Conservation (phyloP, 1,140 invertebrate genomes). For the Sycophila sp. region DNA sequence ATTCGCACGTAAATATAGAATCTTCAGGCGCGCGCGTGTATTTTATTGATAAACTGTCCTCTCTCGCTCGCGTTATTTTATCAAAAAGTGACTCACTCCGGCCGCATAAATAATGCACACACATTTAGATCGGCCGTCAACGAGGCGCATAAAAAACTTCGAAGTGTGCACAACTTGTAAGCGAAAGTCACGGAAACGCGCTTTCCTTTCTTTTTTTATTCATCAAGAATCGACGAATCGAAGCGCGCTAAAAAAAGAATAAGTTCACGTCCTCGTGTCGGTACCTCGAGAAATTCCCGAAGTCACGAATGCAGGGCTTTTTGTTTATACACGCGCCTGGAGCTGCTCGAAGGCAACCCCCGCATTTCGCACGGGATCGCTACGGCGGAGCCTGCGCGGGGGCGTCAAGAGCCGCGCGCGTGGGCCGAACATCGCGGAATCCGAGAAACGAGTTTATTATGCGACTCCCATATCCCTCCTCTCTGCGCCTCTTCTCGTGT, state of each 20-base stretch:
- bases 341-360: too few relatives aligned
- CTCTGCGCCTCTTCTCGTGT: background rate
- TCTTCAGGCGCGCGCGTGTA: too few relatives aligned
- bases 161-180: too few relatives aligned
- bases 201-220: background rate
- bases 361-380: background rate
- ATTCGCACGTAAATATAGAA: too few relatives aligned
- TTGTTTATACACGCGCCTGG: too few relatives aligned
- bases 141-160: too few relatives aligned
- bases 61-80: too few relatives aligned
- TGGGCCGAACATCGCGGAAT: constrained; percentile 24
- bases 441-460: constrained; percentile 18
- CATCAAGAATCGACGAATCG: background rate
- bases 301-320: background rate
- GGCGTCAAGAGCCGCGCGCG: constrained; percentile 25
- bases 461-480: background rate
- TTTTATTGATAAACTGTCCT: too few relatives aligned
- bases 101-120: too few relatives aligned
- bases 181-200: too few relatives aligned
- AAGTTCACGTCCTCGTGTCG: background rate
- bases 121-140: too few relatives aligned
- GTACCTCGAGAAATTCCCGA: background rate
- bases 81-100: too few relatives aligned
- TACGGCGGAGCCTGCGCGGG: background rate
- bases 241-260: background rate